Base-by-base conservation (phyloP, 2,888 invertebrate genomes). In the Caenorhabditis afra region DNA sequence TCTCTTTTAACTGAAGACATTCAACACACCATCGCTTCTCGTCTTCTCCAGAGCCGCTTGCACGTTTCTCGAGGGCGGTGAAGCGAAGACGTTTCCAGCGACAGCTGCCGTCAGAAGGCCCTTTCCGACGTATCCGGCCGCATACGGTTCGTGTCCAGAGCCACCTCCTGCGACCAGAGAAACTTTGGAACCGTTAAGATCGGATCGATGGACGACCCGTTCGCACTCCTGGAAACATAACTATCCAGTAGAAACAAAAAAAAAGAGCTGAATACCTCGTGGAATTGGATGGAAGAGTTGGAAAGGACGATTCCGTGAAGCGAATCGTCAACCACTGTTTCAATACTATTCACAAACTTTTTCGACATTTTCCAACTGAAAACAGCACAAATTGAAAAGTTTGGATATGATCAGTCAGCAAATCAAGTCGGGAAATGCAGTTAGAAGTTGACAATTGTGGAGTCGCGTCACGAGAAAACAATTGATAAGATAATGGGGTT, bases 71-170 rank as follows among this genome's bases (percentile, higher is more conserved):
- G 94, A 93, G 0, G 95, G 94, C 0, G 95, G 95, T 0, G 95
- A 94, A 0, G 95, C 93, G 90, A 94, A 95, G 49, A 95, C 93
- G 0, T 93, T 93, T 0, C 95, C 95, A 14, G 93, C 91, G 0
- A 95, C 93, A 0, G 94, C 93, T 0, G 94, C 95, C 18, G 94
- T 94, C 81, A 96, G 91, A 94, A 95, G 94, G 0, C 95, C 95
- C 47, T 91, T 89, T 0, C 95, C 96, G 37, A 96, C 94, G 87
- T 93, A 94, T 62, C 94, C 87, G 20, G 84, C 92, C 68, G 91
- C 91, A 88, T 91, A 91, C 37, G 95, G 95, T 90, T 96, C 95
- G 89, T 95, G 95, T 0, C 95, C 95, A 1, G 94, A 94, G 1
- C 95, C 94, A 1, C 95, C 95, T 1, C 95, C 96, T 22, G 85